Conservation (phyloP, 2,888 invertebrate genomes). For the Agonum fuliginosum region DNA sequence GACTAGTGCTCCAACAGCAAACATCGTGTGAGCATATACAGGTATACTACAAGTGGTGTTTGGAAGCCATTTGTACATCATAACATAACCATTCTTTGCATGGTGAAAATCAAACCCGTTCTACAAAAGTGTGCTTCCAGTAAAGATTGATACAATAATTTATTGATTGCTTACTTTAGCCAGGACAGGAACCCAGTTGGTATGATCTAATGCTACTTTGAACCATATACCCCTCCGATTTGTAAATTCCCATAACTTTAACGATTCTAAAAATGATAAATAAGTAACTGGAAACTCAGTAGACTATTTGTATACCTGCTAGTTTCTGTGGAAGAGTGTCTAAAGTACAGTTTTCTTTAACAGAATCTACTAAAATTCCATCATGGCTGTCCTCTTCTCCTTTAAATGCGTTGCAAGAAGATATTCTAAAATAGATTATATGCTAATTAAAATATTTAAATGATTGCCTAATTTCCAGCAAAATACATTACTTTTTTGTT, state of each 20-base stretch:
- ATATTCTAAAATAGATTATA: background rate
- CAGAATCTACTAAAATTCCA: constrained; percentile 84
- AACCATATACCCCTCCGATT: constrained; percentile 88
- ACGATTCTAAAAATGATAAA: constrained; percentile 77
- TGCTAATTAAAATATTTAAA: background rate
- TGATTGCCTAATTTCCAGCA: background rate
- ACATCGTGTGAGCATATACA: constrained; percentile 85
- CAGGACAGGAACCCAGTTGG: constrained; percentile 85
- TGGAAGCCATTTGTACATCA: constrained; percentile 89
- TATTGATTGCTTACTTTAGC: constrained; percentile 80
- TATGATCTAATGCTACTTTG: constrained; percentile 81
- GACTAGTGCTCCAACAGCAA: constrained; percentile 92
- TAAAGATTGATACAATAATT: no score
- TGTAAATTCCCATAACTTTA: constrained; percentile 79
- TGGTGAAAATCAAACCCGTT: constrained; percentile 92
- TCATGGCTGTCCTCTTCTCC: constrained; percentile 80
- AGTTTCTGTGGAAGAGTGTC: constrained; percentile 75
- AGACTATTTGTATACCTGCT: constrained; percentile 73
- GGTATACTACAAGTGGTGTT: constrained; percentile 79
- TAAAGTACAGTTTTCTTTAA: constrained; percentile 75
- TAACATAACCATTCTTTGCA: constrained; percentile 85
- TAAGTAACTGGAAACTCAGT: constrained; percentile 47
- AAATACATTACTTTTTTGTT: background rate
- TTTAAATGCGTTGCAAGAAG: constrained; percentile 70
- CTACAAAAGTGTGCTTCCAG: constrained; percentile 71